Percentiles rank a stretch among this genome's conserved stretches.
These are phyloP conservation scores for Clarias laeviceps DNA, from an alignment of 2,797 vertebrate species.

Conservation along the genomic window DNA sequence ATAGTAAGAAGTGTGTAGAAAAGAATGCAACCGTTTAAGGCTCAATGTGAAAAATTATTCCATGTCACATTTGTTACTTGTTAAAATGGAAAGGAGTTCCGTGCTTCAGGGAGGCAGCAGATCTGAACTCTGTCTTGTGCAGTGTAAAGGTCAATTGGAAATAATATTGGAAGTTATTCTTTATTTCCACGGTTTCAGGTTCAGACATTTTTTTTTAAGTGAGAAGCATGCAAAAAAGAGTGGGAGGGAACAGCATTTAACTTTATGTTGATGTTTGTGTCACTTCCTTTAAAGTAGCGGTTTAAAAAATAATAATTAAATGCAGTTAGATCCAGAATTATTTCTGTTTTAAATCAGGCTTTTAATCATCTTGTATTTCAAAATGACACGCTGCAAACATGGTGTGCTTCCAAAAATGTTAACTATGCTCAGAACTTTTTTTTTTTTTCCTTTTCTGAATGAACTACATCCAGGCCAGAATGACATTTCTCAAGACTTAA, in stretches of 20 bases:
- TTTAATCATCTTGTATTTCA: background rate
- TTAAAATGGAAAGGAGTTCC: constrained; percentile 1
- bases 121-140: background rate
- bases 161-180: constrained; percentile 3
- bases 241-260: background rate
- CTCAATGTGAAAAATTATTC: background rate
- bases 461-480: background rate
- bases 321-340: background rate
- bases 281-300: background rate
- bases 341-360: background rate
- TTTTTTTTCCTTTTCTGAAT: background rate
- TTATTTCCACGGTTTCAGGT: background rate
- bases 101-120: background rate
- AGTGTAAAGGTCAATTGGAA: constrained; percentile 1
- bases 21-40: background rate
- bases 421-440: background rate
- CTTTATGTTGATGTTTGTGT: background rate
- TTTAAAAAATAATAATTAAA: background rate
- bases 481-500: background rate
- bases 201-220: too few relatives aligned
- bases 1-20: background rate
- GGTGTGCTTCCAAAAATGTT: background rate
- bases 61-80: constrained; percentile 22
- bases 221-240: too few relatives aligned
- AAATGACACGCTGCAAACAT: background rate